A percentile compares a stretch with the other conserved stretches of the same genome.
Evolutionary conservation across 2,113 vertebrate species (phyloP).

Genomic region (Setophaga petechia): DNA sequence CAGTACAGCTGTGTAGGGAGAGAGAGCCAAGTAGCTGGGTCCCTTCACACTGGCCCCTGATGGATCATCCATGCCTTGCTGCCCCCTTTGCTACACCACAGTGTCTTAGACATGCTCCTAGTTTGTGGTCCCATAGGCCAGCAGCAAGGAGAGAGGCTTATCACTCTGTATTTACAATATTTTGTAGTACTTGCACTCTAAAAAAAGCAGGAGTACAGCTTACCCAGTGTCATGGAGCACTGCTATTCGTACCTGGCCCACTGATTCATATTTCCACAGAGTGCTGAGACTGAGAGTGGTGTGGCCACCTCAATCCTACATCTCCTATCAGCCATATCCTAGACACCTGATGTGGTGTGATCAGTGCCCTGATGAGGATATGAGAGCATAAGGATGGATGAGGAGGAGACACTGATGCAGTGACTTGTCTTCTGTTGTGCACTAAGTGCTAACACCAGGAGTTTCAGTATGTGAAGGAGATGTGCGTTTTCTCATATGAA

Average conservation of each 20-base stretch:
- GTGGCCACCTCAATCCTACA: not conserved
- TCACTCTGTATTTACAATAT: not conserved
- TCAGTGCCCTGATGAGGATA: not conserved
- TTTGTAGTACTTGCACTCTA: not conserved
- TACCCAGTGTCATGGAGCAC: not conserved
- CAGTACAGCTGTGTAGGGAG: not conserved
- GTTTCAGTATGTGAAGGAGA: not conserved
- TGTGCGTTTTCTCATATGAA: not conserved
- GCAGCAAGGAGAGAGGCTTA: not conserved
- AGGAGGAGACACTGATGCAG: not conserved
- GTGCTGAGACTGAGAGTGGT: not conserved
- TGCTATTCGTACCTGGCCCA: not conserved
- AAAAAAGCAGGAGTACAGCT: not conserved
- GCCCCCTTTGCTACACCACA: not conserved
- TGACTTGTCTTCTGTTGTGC: not conserved
- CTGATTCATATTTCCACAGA: not conserved
- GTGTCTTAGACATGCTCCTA: not conserved
- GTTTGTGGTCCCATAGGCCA: not conserved
- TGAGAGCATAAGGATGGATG: not conserved
- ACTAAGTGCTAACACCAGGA: not conserved
- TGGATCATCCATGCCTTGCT: not conserved
- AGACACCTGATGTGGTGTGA: not conserved
- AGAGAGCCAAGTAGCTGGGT: not conserved
- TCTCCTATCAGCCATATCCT: not conserved
- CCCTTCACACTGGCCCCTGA: rapidly evolving